Evolutionary conservation across 2,113 vertebrate genomes (phyloP).

Genomic region (Panurus biarmicus): DNA sequence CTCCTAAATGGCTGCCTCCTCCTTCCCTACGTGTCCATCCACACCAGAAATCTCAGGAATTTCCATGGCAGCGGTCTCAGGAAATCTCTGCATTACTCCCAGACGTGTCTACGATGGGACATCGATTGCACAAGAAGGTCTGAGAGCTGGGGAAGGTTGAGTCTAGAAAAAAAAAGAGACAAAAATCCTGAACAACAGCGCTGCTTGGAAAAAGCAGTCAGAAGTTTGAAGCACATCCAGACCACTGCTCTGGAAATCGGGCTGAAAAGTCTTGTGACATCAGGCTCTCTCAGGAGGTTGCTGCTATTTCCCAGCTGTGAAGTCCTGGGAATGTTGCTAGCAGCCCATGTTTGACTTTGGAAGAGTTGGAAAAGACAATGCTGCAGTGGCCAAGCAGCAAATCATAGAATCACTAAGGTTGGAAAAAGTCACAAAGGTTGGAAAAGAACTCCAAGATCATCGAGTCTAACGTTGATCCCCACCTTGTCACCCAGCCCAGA

Average conservation of each 20-base stretch:
- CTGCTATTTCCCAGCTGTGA: conserved; percentile 41
- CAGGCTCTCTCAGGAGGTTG: background rate
- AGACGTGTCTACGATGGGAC: background rate
- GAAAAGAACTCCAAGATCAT: background rate
- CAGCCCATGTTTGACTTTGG: background rate
- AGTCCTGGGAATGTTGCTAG: background rate
- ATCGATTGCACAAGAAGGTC: background rate
- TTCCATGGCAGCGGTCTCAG: background rate
- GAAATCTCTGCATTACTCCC: conserved; percentile 33
- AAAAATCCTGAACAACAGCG: background rate
- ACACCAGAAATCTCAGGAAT: conserved; percentile 43
- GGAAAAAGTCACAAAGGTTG: background rate
- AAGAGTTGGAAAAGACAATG: background rate
- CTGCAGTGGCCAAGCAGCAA: background rate
- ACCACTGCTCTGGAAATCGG: conserved; percentile 43
- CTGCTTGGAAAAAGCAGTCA: conserved; percentile 14
- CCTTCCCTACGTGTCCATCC: background rate
- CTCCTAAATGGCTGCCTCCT: background rate
- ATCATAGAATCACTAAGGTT: background rate
- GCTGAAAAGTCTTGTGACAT: conserved; percentile 47
- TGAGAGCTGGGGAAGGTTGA: background rate
- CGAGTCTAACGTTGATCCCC: background rate
- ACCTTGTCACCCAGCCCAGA: background rate
- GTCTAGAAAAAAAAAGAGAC: background rate
- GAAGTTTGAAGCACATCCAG: conserved; percentile 42